These are phyloP conservation scores for Sabatieria punctata DNA, from an alignment of 2,888 invertebrate genomes.

Conservation along the genomic window DNA sequence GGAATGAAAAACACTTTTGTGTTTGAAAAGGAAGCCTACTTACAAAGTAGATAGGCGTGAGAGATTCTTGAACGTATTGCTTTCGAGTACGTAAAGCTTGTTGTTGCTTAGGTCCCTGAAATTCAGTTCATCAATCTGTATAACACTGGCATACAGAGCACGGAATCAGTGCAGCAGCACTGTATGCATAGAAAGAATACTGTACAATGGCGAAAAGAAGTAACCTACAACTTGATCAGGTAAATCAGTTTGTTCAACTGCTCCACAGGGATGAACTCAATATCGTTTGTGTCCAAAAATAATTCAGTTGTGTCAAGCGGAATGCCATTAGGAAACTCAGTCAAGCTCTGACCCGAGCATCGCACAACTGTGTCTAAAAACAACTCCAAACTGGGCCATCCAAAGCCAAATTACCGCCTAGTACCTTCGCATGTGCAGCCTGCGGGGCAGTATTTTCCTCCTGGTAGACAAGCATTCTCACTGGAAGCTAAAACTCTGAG, in stretches of 20 bases:
- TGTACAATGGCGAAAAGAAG: neutral
- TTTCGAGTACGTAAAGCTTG: conserved; percentile 68
- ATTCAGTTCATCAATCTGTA: too few relatives aligned
- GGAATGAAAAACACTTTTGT: neutral
- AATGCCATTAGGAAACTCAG: conserved; percentile 65
- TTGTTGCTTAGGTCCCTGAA: conserved; percentile 88
- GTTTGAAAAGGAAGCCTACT: conserved; percentile 40
- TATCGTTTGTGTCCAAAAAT: conserved; percentile 88
- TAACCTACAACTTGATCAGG: conserved; percentile 63
- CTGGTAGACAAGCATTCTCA: conserved; percentile 62
- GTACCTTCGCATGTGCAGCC: conserved; percentile 76
- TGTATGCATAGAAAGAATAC: neutral
- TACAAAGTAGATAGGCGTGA: conserved; percentile 75
- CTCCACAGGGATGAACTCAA: conserved; percentile 61
- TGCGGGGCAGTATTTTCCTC: conserved; percentile 67
- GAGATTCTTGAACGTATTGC: conserved; percentile 73
- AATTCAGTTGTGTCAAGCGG: conserved; percentile 81
- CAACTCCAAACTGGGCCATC: too few relatives aligned
- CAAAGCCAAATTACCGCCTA: too few relatives aligned
- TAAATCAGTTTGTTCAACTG: conserved; percentile 67
- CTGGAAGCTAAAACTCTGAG: conserved; percentile 39
- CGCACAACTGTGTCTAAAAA: conserved; percentile 74
- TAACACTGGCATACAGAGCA: too few relatives aligned
- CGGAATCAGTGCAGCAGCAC: neutral
- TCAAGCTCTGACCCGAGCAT: conserved; percentile 62